Evolutionary conservation across 2,113 vertebrate species (phyloP).

Genomic region (Brachionichthys hirsutus): DNA sequence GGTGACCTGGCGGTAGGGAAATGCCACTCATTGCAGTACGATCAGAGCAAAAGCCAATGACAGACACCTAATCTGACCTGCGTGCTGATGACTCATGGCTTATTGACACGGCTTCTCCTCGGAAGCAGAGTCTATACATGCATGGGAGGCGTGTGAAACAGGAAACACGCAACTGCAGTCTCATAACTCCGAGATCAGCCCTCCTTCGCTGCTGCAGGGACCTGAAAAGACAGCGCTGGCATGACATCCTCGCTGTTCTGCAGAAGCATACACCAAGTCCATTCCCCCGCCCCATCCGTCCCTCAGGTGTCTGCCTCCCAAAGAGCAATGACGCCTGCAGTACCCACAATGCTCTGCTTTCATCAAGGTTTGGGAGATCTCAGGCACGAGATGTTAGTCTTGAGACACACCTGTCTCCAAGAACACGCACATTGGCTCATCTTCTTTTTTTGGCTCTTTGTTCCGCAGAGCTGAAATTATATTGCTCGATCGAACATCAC

Average conservation of each 20-base stretch:
- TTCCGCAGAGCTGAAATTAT: slow-evolving; percentile 46
- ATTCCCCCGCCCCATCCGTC: slow-evolving; percentile 17
- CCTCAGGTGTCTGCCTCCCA: slow-evolving; percentile 33
- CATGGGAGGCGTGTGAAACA: slow-evolving; percentile 30
- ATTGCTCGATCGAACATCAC: slow-evolving; percentile 41
- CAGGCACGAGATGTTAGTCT: slow-evolving; percentile 37
- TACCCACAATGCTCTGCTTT: slow-evolving; percentile 33
- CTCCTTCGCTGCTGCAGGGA: slow-evolving; percentile 40
- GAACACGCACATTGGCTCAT: slow-evolving; percentile 28
- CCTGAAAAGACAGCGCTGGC: slow-evolving; percentile 14
- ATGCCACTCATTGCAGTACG: slow-evolving; percentile 79
- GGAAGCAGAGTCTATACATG: slow-evolving; percentile 42
- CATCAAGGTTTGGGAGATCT: slow-evolving; percentile 43
- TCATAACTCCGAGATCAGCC: slow-evolving; percentile 29
- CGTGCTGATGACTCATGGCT: slow-evolving; percentile 64
- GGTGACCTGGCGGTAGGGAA: slow-evolving; percentile 80
- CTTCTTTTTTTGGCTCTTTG: slow-evolving; percentile 30
- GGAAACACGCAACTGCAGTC: slow-evolving; percentile 39
- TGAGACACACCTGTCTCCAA: slow-evolving; percentile 58
- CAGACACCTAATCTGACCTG: slow-evolving; percentile 73
- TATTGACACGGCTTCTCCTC: slow-evolving; percentile 54
- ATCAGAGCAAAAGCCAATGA: slow-evolving; percentile 69
- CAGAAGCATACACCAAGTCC: slow-evolving; percentile 26
- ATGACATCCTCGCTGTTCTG: slow-evolving; percentile 21
- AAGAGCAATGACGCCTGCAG: slow-evolving; percentile 35